A percentile compares a stretch with the other conserved stretches of the same genome.
Conservation (phyloP, 2,113 vertebrate genomes). For the Platysteira castanea region DNA sequence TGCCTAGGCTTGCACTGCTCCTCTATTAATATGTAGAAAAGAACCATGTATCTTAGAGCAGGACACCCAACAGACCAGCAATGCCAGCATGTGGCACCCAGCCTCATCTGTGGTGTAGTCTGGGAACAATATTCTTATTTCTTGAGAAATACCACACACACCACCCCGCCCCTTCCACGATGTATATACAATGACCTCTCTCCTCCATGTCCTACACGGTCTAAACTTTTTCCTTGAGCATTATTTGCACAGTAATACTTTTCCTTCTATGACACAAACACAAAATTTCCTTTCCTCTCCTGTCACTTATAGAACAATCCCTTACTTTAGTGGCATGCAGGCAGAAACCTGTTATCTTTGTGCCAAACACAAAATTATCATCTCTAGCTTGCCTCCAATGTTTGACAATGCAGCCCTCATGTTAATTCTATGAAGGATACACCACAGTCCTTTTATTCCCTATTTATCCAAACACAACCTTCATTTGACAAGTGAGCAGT, state of each 20-base stretch:
- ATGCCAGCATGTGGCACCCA: neutral
- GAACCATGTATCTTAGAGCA: neutral
- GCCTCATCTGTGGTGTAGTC: neutral
- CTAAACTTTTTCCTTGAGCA: neutral
- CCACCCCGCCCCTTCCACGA: neutral
- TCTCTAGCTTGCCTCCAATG: neutral
- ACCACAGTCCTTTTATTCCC: neutral
- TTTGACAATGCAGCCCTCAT: neutral
- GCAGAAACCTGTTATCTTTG: neutral
- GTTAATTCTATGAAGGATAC: neutral
- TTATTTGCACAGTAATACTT: slow-evolving; percentile 1
- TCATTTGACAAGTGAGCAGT: neutral
- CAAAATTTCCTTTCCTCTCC: neutral
- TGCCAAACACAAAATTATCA: neutral
- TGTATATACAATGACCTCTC: neutral
- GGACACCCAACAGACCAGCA: neutral
- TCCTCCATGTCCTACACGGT: rapidly evolving
- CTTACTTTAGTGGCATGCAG: neutral
- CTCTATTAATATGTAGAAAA: neutral
- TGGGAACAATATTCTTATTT: neutral
- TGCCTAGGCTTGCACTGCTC: neutral
- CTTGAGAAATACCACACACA: neutral
- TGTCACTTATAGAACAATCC: neutral
- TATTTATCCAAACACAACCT: neutral
- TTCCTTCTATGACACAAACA: neutral